A percentile compares a stretch with the other conserved stretches of the same genome.
Evolutionary conservation across 2,113 vertebrate genomes (phyloP).

Genomic region (Sclerurus mexicanus): DNA sequence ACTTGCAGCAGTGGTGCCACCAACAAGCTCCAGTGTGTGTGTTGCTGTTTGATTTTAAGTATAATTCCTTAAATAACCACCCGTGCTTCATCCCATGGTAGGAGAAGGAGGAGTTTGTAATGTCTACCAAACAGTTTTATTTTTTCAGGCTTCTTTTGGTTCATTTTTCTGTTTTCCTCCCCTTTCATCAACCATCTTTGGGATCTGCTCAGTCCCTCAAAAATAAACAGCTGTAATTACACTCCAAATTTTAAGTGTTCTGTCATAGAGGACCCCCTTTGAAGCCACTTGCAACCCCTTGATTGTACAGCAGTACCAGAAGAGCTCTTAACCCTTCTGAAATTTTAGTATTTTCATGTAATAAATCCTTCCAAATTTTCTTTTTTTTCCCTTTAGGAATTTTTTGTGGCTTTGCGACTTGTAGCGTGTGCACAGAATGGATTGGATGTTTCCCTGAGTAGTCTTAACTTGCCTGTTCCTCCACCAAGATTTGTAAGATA

Average conservation of each 20-base stretch:
- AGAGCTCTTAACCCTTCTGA: not conserved
- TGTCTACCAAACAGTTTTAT: not conserved
- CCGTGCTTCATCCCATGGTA: not conserved
- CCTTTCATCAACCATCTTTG: not conserved
- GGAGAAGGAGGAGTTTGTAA: not conserved
- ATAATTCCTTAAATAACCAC: not conserved
- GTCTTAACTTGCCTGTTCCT: conserved; percentile 87
- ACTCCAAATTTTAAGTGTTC: not conserved
- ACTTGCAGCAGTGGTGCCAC: not conserved
- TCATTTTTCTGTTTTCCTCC: not conserved
- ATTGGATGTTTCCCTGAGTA: conserved; percentile 90
- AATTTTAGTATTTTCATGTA: not conserved
- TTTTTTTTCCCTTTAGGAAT: conserved; percentile 81
- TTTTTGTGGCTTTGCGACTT: conserved; percentile 91
- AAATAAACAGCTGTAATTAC: not conserved
- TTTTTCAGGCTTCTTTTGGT: not conserved
- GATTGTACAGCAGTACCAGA: not conserved
- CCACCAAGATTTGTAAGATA: conserved; percentile 95
- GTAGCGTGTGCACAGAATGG: conserved; percentile 98
- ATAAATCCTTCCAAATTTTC: not conserved
- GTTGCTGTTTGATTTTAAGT: not conserved
- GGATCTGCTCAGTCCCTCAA: not conserved
- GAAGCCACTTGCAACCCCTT: not conserved
- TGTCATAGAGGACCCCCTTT: not conserved
- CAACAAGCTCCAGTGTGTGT: not conserved